phyloP scores from a whole-genome alignment of 2,797 vertebrate species.

The Yasuhikotakia modesta region DNA sequence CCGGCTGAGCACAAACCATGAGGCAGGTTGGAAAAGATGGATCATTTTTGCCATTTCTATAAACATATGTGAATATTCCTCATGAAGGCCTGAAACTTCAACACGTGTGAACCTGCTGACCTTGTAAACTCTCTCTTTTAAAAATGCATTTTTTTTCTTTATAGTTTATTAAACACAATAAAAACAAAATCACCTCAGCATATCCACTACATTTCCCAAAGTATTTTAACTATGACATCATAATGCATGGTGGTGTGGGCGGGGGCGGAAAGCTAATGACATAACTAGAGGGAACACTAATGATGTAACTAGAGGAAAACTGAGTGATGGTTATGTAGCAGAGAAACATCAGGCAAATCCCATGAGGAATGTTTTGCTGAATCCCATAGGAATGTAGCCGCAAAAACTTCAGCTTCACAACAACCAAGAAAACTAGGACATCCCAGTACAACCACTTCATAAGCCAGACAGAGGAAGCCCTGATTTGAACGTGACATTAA shows the following conservation, averaged over 20 bases:
- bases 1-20: slow-evolving; percentile 26
- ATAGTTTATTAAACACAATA: background rate
- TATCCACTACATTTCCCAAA: background rate
- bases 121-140: background rate
- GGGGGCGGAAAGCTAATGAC: slow-evolving; percentile 24
- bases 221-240: slow-evolving; percentile 15
- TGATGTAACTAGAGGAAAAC: slow-evolving; percentile 40
- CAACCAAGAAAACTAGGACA: slow-evolving; percentile 53
- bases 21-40: slow-evolving; percentile 47
- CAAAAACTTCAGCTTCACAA: slow-evolving; percentile 52
- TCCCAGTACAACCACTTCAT: slow-evolving; percentile 42
- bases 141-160: background rate
- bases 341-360: slow-evolving; percentile 53
- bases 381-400: slow-evolving; percentile 63
- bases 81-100: slow-evolving; percentile 13
- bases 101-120: slow-evolving; percentile 34
- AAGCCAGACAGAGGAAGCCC: slow-evolving; percentile 43
- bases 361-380: slow-evolving; percentile 57
- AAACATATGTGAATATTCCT: slow-evolving; percentile 41
- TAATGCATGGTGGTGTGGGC: slow-evolving; percentile 21
- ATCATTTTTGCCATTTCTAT: slow-evolving; percentile 48
- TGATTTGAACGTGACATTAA: slow-evolving; percentile 31
- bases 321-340: slow-evolving; percentile 19
- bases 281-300: slow-evolving; percentile 39
- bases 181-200: background rate